These are phyloP conservation scores for Carollia perspicillata DNA, from an alignment of 2,113 vertebrate genomes.

Conservation along the genomic window DNA sequence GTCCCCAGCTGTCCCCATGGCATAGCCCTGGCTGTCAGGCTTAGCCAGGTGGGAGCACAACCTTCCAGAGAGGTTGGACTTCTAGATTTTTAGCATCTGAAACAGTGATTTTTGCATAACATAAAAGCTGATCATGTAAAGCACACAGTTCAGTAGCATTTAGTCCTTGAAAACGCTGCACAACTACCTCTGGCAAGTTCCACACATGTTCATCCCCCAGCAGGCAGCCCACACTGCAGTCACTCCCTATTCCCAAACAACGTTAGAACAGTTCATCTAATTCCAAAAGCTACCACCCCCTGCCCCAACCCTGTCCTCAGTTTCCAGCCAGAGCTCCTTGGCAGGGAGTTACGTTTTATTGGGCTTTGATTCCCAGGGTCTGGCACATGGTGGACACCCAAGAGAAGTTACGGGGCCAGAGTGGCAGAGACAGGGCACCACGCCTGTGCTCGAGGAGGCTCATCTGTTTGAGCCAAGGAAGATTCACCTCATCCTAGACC, in stretches of 20 bases:
- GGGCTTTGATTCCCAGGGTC: not conserved
- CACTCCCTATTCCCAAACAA: not conserved
- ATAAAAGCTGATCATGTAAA: not conserved
- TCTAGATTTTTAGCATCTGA: not conserved
- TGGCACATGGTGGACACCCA: rapidly evolving
- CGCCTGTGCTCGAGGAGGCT: not conserved
- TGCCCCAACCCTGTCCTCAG: not conserved
- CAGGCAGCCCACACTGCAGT: not conserved
- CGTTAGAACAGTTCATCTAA: not conserved
- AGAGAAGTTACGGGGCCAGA: not conserved
- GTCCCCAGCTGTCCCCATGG: not conserved
- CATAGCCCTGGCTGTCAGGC: not conserved
- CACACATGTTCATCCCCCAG: not conserved
- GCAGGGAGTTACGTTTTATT: not conserved
- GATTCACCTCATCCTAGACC: no score
- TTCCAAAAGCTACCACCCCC: not conserved
- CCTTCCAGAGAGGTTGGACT: not conserved
- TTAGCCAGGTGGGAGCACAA: no score
- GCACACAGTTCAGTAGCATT: not conserved
- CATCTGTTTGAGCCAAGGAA: not conserved
- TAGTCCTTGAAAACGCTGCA: rapidly evolving
- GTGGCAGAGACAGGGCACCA: rapidly evolving
- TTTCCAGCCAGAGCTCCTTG: not conserved
- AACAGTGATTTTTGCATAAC: not conserved
- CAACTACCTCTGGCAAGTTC: not conserved